Evolutionary conservation across 2,797 vertebrate species (phyloP).

Genomic region (Lepilemur ruficaudatus): DNA sequence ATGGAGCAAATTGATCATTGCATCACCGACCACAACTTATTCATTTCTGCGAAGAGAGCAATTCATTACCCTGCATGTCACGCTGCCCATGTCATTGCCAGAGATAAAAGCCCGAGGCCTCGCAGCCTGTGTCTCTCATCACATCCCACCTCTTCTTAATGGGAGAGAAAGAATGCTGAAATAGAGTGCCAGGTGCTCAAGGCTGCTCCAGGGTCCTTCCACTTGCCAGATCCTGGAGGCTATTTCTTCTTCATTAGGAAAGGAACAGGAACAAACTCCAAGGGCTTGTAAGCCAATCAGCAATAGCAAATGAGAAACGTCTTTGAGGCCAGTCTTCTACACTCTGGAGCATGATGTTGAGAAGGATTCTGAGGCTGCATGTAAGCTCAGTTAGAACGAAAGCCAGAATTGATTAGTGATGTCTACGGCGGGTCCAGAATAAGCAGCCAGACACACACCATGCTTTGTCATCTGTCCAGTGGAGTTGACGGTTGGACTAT

Average conservation of each 20-base stretch:
- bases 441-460: neutral
- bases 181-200: neutral
- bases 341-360: neutral
- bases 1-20: slow-evolving; percentile 86
- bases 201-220: neutral
- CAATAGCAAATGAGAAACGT: neutral
- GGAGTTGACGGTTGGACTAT: neutral
- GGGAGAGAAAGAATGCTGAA: neutral
- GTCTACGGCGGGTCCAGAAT: neutral
- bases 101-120: slow-evolving; percentile 62
- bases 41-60: slow-evolving; percentile 80
- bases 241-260: slow-evolving; percentile 23
- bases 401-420: neutral
- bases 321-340: neutral
- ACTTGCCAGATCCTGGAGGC: neutral
- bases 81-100: slow-evolving; percentile 49
- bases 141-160: neutral
- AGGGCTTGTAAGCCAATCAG: neutral
- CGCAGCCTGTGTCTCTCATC: slow-evolving; percentile 60
- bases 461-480: neutral
- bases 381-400: neutral
- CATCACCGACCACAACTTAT: slow-evolving; percentile 79
- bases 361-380: neutral
- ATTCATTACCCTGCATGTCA: slow-evolving; percentile 77
- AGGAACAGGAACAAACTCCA: neutral